Percentiles rank a stretch among this genome's conserved stretches.
These are phyloP conservation scores for Catocala sponsa DNA, from an alignment of 2,888 invertebrate genomes.

Conservation along the genomic window DNA sequence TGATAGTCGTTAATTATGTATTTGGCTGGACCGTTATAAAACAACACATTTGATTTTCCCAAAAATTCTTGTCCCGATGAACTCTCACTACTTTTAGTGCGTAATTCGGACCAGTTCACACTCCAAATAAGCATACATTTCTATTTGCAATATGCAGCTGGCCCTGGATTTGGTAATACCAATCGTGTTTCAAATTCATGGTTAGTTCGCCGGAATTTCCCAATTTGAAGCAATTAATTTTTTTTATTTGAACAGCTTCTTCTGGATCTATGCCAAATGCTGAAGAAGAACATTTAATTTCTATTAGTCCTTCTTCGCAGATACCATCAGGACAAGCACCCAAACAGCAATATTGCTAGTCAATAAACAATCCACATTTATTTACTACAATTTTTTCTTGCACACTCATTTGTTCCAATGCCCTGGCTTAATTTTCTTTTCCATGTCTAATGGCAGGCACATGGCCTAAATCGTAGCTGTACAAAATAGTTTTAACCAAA, in stretches of 20 bases:
- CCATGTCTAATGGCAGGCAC: constrained; percentile 12
- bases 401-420: not conserved
- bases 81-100: not conserved
- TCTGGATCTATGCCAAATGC: constrained; percentile 2
- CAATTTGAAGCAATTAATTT: not conserved
- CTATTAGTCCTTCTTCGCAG: constrained; percentile 4
- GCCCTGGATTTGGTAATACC: constrained; percentile 4
- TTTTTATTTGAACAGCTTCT: constrained; percentile 7
- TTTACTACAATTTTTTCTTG: not conserved
- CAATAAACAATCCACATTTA: constrained; percentile 8
- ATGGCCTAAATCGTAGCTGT: constrained; percentile 4
- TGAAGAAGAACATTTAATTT: constrained; percentile 3
- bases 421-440: not conserved
- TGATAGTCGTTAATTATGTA: too few species aligned
- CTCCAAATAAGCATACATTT: not conserved
- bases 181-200: not conserved
- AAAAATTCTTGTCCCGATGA: not conserved
- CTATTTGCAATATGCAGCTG: not conserved
- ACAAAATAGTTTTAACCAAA: constrained; percentile 3
- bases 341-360: constrained; percentile 8
- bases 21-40: too few species aligned
- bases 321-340: constrained; percentile 12
- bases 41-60: not conserved
- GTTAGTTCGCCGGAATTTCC: not conserved
- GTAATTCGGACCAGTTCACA: not conserved